Conservation (phyloP, 35 echinoderm and acorn worm genomes). For the Holothuria glaberrima region DNA sequence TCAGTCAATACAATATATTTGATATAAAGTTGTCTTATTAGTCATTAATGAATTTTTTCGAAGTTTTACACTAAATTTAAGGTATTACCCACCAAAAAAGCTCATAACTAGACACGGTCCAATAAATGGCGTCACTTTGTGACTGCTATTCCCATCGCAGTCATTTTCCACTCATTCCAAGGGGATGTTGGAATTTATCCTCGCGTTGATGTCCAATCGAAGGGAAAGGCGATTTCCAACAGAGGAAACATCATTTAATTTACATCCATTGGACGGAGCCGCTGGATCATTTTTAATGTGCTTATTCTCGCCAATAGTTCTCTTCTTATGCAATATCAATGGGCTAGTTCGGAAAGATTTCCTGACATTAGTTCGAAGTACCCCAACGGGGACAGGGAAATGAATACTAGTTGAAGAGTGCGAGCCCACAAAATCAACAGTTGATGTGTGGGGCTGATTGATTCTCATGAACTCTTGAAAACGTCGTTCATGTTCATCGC, state of each 20-base stretch:
- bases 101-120: too few species aligned
- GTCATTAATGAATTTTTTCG: too few species aligned
- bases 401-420: background rate
- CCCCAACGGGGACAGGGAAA: background rate
- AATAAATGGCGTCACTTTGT: background rate
- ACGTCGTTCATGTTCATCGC: background rate
- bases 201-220: background rate
- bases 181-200: background rate
- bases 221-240: conserved; percentile 3
- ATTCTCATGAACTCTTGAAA: background rate
- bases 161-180: background rate
- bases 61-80: too few species aligned
- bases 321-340: background rate
- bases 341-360: background rate
- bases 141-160: background rate
- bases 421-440: too few species aligned
- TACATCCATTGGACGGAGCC: background rate
- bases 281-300: background rate
- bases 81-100: too few species aligned
- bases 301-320: background rate
- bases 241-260: background rate
- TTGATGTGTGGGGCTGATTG: background rate
- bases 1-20: too few species aligned
- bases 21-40: too few species aligned
- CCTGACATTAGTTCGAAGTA: background rate